Conservation (phyloP, 1,140 invertebrate genomes). For the Adelges cooleyi region DNA sequence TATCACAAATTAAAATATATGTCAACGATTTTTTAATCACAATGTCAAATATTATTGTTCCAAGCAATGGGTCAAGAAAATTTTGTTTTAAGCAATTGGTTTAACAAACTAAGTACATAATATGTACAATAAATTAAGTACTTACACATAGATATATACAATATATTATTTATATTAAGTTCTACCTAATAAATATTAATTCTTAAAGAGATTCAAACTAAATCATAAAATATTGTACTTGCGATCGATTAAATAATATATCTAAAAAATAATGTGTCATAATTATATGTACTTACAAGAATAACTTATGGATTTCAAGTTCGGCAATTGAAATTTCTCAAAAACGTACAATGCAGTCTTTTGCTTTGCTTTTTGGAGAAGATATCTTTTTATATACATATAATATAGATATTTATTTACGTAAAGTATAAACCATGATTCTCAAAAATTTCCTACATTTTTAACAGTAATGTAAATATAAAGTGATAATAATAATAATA, state of each 20-base stretch:
- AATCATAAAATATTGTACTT: conserved; percentile 23
- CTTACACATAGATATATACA: conserved; percentile 19
- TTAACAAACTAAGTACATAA: conserved; percentile 8
- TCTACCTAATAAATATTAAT: conserved; percentile 5
- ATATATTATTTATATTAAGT: conserved; percentile 8
- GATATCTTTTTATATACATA: too few relatives aligned
- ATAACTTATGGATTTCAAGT: neutral
- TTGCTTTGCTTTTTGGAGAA: conserved; percentile 1
- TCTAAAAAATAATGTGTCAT: too few relatives aligned
- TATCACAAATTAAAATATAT: conserved; percentile 6
- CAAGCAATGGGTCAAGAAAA: neutral
- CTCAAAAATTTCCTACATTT: conserved; percentile 17
- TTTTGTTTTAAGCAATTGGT: neutral
- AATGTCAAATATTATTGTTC: neutral
- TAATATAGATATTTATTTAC: too few relatives aligned
- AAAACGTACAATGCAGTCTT: conserved; percentile 19
- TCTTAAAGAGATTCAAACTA: conserved; percentile 19
- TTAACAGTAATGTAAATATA: conserved; percentile 21
- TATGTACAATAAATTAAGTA: conserved; percentile 26
- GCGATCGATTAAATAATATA: neutral
- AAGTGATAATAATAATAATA: neutral
- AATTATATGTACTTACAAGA: conserved; percentile 3
- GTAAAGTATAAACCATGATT: neutral
- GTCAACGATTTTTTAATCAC: neutral
- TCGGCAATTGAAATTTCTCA: neutral